phyloP scores from a whole-genome alignment of 2,888 invertebrate species.

The Peribatodes rhomboidaria region DNA sequence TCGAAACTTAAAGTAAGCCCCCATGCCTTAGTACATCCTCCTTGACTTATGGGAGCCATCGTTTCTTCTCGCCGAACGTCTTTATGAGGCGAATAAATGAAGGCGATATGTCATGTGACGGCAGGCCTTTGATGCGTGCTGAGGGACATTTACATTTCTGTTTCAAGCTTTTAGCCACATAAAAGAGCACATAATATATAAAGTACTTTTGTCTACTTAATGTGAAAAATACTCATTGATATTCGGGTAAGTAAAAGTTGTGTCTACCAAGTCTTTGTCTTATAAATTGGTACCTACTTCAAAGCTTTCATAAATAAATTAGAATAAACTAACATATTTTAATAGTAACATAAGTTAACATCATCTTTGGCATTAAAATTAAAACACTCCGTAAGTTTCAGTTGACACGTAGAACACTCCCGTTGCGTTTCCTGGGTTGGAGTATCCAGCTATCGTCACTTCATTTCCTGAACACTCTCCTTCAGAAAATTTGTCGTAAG shows the following conservation, averaged over 20 bases:
- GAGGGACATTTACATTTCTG: conserved; percentile 22
- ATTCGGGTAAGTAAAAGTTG: neutral
- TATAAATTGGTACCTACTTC: neutral
- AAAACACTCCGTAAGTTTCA: conserved; percentile 64
- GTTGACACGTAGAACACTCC: conserved; percentile 78
- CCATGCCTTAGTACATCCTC: conserved; percentile 24
- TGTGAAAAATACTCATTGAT: conserved; percentile 2
- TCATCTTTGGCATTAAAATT: conserved; percentile 17
- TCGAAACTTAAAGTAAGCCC: too few species aligned
- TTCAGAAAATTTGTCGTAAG: conserved; percentile 66
- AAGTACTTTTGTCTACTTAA: conserved; percentile 7
- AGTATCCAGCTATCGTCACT: conserved; percentile 76
- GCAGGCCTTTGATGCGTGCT: conserved; percentile 25
- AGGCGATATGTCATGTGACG: conserved; percentile 37
- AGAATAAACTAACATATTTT: neutral
- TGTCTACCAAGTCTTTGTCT: neutral
- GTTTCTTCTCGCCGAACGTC: conserved; percentile 62
- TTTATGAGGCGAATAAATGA: conserved; percentile 53
- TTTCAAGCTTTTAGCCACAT: conserved; percentile 17
- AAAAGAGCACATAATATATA: conserved; percentile 2
- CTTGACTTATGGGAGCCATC: conserved; percentile 64
- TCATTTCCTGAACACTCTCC: conserved; percentile 72
- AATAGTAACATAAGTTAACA: neutral
- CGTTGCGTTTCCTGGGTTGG: conserved; percentile 77
- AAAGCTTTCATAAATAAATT: too few species aligned